phyloP scores from a whole-genome alignment of 2,888 invertebrate genomes.

The Caenorhabditis panamensis region DNA sequence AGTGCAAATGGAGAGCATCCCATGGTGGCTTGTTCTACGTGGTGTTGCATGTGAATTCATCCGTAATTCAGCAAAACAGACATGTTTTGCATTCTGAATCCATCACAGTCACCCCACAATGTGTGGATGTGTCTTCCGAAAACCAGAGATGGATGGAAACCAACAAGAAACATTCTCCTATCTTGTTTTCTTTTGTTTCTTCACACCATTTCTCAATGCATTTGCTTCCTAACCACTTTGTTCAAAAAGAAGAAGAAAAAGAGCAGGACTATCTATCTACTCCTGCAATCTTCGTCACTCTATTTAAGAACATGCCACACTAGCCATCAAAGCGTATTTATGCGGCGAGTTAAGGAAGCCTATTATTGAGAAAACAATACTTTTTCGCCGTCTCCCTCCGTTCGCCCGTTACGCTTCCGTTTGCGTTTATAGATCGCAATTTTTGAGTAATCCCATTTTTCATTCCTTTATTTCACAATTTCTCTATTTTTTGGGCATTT shows the following conservation, averaged over 20 bases:
- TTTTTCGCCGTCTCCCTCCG: slow-evolving; percentile 28
- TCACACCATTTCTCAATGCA: background rate
- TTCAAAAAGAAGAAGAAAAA: slow-evolving; percentile 4
- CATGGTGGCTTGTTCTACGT: slow-evolving; percentile 15
- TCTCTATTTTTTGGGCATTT: background rate
- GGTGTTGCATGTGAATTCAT: slow-evolving; percentile 53
- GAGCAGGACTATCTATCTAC: slow-evolving; percentile 30
- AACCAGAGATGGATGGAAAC: slow-evolving; percentile 3
- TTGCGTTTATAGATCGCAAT: slow-evolving; percentile 24
- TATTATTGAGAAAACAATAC: slow-evolving; percentile 57
- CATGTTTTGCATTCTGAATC: slow-evolving; percentile 55
- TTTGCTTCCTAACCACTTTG: background rate
- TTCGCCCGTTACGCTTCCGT: slow-evolving; percentile 20
- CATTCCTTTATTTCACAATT: slow-evolving; percentile 8
- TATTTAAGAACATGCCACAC: slow-evolving; percentile 33
- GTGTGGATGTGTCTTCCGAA: slow-evolving; percentile 18
- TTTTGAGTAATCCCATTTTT: slow-evolving; percentile 41
- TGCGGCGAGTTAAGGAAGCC: slow-evolving; percentile 57
- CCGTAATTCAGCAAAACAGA: slow-evolving; percentile 43
- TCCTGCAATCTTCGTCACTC: slow-evolving; percentile 31
- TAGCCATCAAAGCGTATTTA: slow-evolving; percentile 45
- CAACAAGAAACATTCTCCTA: background rate
- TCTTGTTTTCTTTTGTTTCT: background rate
- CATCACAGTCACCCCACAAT: slow-evolving; percentile 21
- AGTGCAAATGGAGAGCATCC: slow-evolving; percentile 1